phyloP scores from a whole-genome alignment of 2,797 vertebrate genomes.

The Coregonus sp. region DNA sequence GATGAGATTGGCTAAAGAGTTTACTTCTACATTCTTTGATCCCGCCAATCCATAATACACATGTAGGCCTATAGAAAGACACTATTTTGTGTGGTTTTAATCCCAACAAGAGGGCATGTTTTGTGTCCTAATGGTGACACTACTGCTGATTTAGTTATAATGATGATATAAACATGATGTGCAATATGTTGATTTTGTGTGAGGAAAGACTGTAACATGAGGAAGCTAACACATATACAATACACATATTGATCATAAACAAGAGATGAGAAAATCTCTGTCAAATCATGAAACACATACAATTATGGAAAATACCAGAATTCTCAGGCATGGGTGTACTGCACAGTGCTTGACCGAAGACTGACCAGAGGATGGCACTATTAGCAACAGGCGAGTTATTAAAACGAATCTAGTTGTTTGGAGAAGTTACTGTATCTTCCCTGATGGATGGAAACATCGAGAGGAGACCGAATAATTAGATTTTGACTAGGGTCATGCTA shows the following conservation, averaged over 20 bases:
- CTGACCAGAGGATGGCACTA: conserved; percentile 58
- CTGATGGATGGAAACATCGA: conserved; percentile 24
- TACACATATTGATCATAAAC: no score
- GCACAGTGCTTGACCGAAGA: background rate
- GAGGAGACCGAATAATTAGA: background rate
- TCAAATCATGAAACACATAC: background rate
- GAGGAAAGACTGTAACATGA: background rate
- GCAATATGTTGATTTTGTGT: background rate
- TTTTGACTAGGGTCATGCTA: background rate
- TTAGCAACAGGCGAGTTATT: conserved; percentile 36
- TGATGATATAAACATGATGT: background rate
- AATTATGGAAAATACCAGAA: background rate
- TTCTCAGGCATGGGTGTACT: background rate
- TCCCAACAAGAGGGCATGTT: background rate
- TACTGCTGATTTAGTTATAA: background rate
- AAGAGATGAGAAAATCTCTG: background rate
- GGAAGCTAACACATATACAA: background rate
- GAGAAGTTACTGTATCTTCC: background rate
- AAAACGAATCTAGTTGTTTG: conserved; percentile 23
- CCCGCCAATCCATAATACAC: background rate
- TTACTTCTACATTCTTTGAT: background rate
- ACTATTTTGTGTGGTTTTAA: background rate
- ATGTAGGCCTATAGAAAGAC: background rate
- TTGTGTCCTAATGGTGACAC: background rate
- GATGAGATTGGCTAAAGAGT: no score